Conservation (phyloP, 2,797 vertebrate genomes). For the Poeciliopsis gracilis region DNA sequence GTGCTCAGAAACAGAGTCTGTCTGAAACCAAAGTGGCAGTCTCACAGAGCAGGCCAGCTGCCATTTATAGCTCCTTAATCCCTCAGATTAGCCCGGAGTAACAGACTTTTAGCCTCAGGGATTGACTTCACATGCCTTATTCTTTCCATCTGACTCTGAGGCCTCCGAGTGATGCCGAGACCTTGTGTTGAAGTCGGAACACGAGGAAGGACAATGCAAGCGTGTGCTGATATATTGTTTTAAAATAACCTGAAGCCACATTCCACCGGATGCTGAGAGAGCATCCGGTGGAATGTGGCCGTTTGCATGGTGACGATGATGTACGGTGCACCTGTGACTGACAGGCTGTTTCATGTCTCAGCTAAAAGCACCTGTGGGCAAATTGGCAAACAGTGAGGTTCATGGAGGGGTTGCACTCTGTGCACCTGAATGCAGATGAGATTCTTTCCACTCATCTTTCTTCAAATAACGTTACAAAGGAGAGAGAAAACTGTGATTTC, state of each 20-base stretch:
- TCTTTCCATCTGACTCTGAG: conserved; percentile 53
- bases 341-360: conserved; percentile 59
- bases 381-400: conserved; percentile 61
- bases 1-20: conserved; percentile 46
- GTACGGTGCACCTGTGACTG: conserved; percentile 51
- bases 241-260: conserved; percentile 26
- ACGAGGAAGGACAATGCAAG: conserved; percentile 33
- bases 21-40: conserved; percentile 62
- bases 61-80: conserved; percentile 79
- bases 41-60: conserved; percentile 62
- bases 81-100: conserved; percentile 76
- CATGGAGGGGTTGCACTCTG: conserved; percentile 55
- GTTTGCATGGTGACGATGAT: conserved; percentile 31
- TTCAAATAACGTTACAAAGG: not conserved
- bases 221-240: conserved; percentile 23
- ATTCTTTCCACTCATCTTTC: conserved; percentile 46
- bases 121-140: conserved; percentile 66
- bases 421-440: conserved; percentile 74
- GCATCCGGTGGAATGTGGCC: conserved; percentile 15
- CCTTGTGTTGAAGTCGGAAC: conserved; percentile 27
- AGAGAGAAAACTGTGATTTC: conserved; percentile 3
- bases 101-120: conserved; percentile 69
- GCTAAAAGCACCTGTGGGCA: conserved; percentile 63
- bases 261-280: conserved; percentile 5
- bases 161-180: conserved; percentile 8